Evolutionary conservation across 2,888 invertebrate species (phyloP), one percentile per base, ranked within the genome.

Genomic region (Cynaeus angustus): DNA sequence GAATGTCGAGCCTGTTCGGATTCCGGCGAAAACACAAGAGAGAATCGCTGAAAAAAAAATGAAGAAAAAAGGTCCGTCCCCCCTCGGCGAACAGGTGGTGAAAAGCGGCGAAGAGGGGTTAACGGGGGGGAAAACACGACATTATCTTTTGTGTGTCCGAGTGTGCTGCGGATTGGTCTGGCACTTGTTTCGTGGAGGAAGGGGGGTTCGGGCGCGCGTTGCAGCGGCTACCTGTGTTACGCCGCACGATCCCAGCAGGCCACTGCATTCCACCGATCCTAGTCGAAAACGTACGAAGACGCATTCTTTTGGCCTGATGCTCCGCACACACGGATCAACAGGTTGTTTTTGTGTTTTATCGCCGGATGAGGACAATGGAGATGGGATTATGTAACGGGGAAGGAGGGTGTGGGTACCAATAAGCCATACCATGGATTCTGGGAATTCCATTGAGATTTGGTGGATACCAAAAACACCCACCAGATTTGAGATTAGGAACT

Each of bases 241-340:
- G 81, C 81, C 80, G 79, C 81, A 81, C 82, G 82, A 86, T 82
- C 80, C 83, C 86, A 83, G 84, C 81, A 84, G 85, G 85, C 85
- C 84, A 78, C 78, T 76, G 81, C 84, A 85, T 88, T 88, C 88
- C 88, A 86, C 87, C 88, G 87, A 87, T 86, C 84, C 61, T 12
- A 71, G 68, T 73, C 80, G 79, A 78, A 68, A 72, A 72, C 61
- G 64, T 58, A 73, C 80, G 80, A 79, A 78, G 75, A 71, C 77
- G 73, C 75, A 76, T 78, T 79, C 77, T 74, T 73, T 66, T 50
- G 38, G 53, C 30, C 37, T 62, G 61, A 55, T 46, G 55, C 46
- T 33, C 58, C 14, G 26, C 55, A 41, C 30, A 43, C 41, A 46
- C 33, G 53, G 68, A 68, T 66, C 70, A 66, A 70, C 66, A 66